Conservation (phyloP, 1,140 invertebrate genomes). For the Brachionus angularis region DNA sequence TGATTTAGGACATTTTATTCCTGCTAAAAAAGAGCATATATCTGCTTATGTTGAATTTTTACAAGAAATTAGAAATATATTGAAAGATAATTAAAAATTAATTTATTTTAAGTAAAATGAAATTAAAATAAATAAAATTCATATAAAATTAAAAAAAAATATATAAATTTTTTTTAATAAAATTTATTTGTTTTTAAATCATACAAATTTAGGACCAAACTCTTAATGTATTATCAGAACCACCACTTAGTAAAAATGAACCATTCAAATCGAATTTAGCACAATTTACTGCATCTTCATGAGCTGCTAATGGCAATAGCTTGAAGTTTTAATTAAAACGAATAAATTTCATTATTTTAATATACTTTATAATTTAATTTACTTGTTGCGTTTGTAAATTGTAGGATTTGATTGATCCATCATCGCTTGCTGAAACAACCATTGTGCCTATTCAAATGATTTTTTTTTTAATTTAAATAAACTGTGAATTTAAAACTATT, state of each 20-base stretch:
- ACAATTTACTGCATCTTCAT: slow-evolving; percentile 58
- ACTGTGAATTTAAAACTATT: slow-evolving; percentile 1
- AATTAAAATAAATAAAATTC: too few relatives aligned
- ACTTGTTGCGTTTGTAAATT: slow-evolving; percentile 55
- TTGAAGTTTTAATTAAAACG: slow-evolving; percentile 45
- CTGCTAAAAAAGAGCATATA: slow-evolving; percentile 28
- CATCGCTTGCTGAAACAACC: slow-evolving; percentile 54
- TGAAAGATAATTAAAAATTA: slow-evolving; percentile 4
- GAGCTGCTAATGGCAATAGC: slow-evolving; percentile 53
- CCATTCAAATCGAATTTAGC: slow-evolving; percentile 53
- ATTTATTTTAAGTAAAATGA: slow-evolving; percentile 11
- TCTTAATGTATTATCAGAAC: slow-evolving; percentile 55
- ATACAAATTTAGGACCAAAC: slow-evolving; percentile 54
- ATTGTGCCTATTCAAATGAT: slow-evolving; percentile 48
- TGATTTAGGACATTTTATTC: slow-evolving; percentile 41
- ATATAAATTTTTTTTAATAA: too few relatives aligned
- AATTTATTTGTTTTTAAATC: too few relatives aligned
- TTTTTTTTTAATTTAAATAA: neutral
- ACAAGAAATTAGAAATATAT: slow-evolving; percentile 1
- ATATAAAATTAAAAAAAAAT: neutral
- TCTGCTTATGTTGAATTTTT: slow-evolving; percentile 15
- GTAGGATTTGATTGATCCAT: slow-evolving; percentile 56
- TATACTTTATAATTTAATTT: slow-evolving; percentile 18
- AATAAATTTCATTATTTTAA: neutral
- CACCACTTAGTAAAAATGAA: slow-evolving; percentile 56